These are phyloP conservation scores for Teleiodes luculella DNA, from an alignment of 2,888 invertebrate species.

Conservation along the genomic window DNA sequence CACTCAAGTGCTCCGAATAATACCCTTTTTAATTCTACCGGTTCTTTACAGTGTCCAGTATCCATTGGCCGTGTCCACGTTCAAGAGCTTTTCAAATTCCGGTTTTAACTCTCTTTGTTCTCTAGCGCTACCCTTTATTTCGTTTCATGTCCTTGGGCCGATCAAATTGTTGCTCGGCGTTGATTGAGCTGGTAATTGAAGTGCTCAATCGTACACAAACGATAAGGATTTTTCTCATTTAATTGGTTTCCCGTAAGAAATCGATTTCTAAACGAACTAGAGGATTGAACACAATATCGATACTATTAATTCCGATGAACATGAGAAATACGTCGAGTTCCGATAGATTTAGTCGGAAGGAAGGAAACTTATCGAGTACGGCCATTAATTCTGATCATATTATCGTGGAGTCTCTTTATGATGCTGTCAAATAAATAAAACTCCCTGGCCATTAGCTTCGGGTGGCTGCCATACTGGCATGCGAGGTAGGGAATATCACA, in stretches of 20 bases:
- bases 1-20: conserved; percentile 51
- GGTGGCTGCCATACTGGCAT: conserved; percentile 27
- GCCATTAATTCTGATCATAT: conserved; percentile 58
- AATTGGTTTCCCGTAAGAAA: not conserved
- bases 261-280: not conserved
- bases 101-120: conserved; percentile 42
- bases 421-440: conserved; percentile 65
- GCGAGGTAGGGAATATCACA: conserved; percentile 49
- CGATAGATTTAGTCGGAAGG: conserved; percentile 29
- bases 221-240: conserved; percentile 4
- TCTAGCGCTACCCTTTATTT: conserved; percentile 32
- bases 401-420: conserved; percentile 55
- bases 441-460: conserved; percentile 55
- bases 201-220: not conserved
- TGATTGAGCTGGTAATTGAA: conserved; percentile 13
- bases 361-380: conserved; percentile 43
- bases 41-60: conserved; percentile 41
- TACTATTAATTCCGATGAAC: not conserved
- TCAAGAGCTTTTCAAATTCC: conserved; percentile 31
- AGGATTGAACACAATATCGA: not conserved
- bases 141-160: conserved; percentile 33
- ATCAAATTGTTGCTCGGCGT: not conserved
- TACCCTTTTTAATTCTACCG: conserved; percentile 51
- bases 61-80: conserved; percentile 47
- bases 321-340: conserved; percentile 5